phyloP scores from a whole-genome alignment of 1,140 invertebrate genomes.

The Orchesella cincta region DNA sequence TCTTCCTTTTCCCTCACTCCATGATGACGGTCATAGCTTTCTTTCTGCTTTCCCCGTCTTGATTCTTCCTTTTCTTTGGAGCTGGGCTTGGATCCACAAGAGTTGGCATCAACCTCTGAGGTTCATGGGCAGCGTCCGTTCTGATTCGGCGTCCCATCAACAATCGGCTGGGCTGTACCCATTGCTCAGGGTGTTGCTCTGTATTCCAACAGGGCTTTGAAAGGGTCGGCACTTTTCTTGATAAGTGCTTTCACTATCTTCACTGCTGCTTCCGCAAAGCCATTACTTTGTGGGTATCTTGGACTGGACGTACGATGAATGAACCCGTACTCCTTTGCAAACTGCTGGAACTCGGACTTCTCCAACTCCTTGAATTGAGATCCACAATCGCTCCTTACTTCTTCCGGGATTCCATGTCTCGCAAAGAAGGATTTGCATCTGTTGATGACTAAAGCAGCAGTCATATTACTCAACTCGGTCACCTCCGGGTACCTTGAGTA shows the following conservation, averaged over 20 bases:
- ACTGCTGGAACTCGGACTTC: constrained; percentile 24
- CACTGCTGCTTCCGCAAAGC: constrained; percentile 26
- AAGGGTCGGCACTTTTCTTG: constrained; percentile 4
- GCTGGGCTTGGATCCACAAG: background rate
- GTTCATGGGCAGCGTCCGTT: background rate
- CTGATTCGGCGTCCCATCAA: constrained; percentile 11
- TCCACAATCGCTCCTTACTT: constrained; percentile 42
- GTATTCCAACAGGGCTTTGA: constrained; percentile 9
- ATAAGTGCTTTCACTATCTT: constrained; percentile 12
- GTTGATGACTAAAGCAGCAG: constrained; percentile 19
- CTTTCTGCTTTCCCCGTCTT: background rate
- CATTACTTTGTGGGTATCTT: constrained; percentile 27
- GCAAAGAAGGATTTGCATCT: constrained; percentile 41
- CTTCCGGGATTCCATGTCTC: constrained; percentile 41
- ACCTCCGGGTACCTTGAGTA: constrained; percentile 33
- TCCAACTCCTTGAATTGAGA: constrained; percentile 38
- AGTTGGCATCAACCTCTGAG: background rate
- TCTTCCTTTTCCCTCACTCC: background rate
- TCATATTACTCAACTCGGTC: background rate
- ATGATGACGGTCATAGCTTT: background rate
- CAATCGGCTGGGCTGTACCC: constrained; percentile 27
- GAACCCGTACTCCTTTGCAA: constrained; percentile 38
- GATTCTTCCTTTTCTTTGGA: background rate
- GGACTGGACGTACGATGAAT: background rate
- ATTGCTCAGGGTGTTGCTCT: constrained; percentile 19